Evolutionary conservation across 1,140 invertebrate genomes (phyloP), one percentile per base, ranked within the genome.

Genomic region (Lucilia cuprina): DNA sequence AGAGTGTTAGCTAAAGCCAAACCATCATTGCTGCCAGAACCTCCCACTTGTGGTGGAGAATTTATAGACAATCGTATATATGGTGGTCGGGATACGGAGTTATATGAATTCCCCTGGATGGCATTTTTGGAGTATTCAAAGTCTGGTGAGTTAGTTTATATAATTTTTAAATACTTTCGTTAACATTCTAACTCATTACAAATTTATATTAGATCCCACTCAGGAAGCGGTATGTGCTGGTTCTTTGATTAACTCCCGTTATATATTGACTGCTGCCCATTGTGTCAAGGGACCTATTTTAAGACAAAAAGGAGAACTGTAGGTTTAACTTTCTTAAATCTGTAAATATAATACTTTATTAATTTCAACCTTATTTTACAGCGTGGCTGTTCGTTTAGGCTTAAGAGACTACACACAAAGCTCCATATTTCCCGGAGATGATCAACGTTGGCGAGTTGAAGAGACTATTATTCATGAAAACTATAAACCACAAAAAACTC

Each of bases 261-360:
- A 95, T 87, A 92, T 95, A 0, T 74, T 96, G n/a, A 95, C 95
- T 0, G 95, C 95, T 5, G 94, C 94, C 2, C 95, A 95, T 87
- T 95, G 95, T 86, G 88, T 95, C 12, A 89, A 86, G 0, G 93
- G 93, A 47, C 85, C 82, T 90, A 92, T 93, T 34, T 87, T 91
- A 70, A 87, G 83, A 17, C 88, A 88, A 85, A 89, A 93, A 50
- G 93, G 93, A 85, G 86, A 85, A 87, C 85, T 93, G 93, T 93
- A 89, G 93, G 93, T 92, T 84, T 25, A 12, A 49, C 7, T 17
- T 49, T 21, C 1, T 70, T 25, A 25, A 1, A 78, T 0, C 30
- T 7, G 41, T 41, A 77, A 34, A 35, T 12, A 1, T 17, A 35
- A 77, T 17, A 30, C 25, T 30, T 30, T 2, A 35, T 50, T 82